phyloP scores from a whole-genome alignment of 2,113 vertebrate genomes.

The Nycticebus coucang region DNA sequence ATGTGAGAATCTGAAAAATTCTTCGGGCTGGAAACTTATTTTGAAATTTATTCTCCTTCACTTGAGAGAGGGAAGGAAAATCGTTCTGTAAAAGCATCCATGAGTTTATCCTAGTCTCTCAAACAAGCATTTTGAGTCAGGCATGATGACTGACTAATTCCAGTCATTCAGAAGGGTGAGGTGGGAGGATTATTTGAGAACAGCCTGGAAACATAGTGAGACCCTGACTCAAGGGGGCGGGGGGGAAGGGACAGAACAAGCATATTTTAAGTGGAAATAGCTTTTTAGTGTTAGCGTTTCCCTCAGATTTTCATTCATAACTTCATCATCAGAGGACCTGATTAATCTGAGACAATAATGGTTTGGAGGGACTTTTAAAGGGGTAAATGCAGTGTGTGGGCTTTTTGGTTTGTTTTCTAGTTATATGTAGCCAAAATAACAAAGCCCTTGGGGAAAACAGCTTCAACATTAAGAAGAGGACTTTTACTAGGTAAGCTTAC shows the following conservation, averaged over 20 bases:
- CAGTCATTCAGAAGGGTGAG: too few species aligned
- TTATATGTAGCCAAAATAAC: neutral
- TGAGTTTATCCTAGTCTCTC: neutral
- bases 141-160: too few species aligned
- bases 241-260: too few species aligned
- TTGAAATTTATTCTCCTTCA: neutral
- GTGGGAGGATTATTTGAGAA: too few species aligned
- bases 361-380: neutral
- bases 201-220: too few species aligned
- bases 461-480: neutral
- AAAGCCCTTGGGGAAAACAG: neutral
- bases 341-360: neutral
- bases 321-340: neutral
- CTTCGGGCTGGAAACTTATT: neutral
- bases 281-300: neutral
- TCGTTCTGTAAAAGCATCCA: neutral
- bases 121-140: neutral
- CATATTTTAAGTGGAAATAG: neutral
- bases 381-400: neutral
- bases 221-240: too few species aligned
- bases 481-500: neutral
- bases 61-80: neutral
- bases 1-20: neutral
- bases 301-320: slow-evolving; percentile 13
- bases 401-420: neutral